These are phyloP conservation scores for Holothuria leucospilota DNA, from an alignment of 53 echinoderm and acorn worm species.

Conservation along the genomic window DNA sequence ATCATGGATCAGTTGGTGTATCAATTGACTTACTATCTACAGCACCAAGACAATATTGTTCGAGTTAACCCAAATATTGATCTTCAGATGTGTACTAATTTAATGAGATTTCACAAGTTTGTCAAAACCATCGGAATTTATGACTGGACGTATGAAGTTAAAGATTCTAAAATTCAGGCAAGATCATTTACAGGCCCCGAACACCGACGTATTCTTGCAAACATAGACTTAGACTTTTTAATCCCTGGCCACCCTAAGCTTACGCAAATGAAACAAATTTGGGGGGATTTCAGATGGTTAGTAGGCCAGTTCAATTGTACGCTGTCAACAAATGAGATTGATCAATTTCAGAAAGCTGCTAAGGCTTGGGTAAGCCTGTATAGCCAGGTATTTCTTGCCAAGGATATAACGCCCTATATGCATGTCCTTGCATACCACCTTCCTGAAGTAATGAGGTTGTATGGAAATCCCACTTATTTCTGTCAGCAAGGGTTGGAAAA, in stretches of 20 bases:
- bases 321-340: not conserved
- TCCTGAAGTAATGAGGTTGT: not conserved
- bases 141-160: conserved; percentile 22
- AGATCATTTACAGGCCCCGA: conserved; percentile 24
- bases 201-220: not conserved
- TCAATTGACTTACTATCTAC: conserved; percentile 29
- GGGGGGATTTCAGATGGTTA: not conserved
- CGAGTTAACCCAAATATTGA: conserved; percentile 30
- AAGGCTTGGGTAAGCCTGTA: conserved; percentile 24
- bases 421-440: not conserved
- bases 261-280: not conserved
- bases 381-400: not conserved
- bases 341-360: not conserved
- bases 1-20: conserved; percentile 43
- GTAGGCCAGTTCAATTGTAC: not conserved
- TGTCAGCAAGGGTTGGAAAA: conserved; percentile 37
- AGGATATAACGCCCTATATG: conserved; percentile 7
- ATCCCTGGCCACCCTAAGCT: conserved; percentile 7
- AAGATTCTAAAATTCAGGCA: conserved; percentile 6
- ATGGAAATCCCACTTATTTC: not conserved
- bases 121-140: not conserved
- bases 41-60: conserved; percentile 1
- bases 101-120: conserved; percentile 11
- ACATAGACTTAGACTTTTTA: conserved; percentile 8
- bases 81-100: conserved; percentile 22